Base-by-base conservation (phyloP, 2,113 vertebrate species). In the Pandion haliaetus region DNA sequence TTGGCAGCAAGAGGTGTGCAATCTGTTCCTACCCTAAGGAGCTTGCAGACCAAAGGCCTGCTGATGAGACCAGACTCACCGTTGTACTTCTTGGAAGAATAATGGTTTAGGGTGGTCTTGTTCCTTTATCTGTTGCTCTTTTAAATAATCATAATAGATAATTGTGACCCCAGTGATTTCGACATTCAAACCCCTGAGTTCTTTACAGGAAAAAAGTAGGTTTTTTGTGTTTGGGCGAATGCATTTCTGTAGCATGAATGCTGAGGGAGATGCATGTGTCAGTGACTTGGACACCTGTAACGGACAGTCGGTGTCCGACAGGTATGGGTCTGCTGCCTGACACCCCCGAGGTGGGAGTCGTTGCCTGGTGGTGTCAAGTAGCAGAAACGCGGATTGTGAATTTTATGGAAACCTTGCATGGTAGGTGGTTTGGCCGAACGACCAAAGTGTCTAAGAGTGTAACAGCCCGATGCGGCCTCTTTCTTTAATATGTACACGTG, bases 231-330 rank as follows among this genome's bases (percentile, higher is more conserved):
- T 19, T 5, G 32, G 11, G 45, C 34, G 36, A 71, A 6, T 8
- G 36, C 2, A 0, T 55, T 50, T 21, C 31, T 55, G 20, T 45
- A 3, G 0, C 0, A 0, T 13, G 29, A 6, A 36, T 18, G 1
- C 17, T 1, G 26, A 29, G 31, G 61, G 58, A 87, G 63, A 8
- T 10, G 21, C 2, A 4, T 14, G 18, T 4, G 6, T 18, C n/a
- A 1, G 47, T 36, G 58, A 18, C 42, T 55, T 29, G 66, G 49
- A 15, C 23, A 1, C 5, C 50, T 25, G 26, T 0, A 5, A n/a
- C n/a, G 54, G 44, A 23, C 12, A 3, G 49, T 10, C 2, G 1
- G 5, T 36, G 55, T 70, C 55, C 1, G 3, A 12, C 14, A 4
- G 67, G 67, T 15, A 1, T 42, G 4, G 6, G 8, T 12, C 24